phyloP scores from a whole-genome alignment of 2,113 vertebrate genomes.

The Sebastes fasciatus region DNA sequence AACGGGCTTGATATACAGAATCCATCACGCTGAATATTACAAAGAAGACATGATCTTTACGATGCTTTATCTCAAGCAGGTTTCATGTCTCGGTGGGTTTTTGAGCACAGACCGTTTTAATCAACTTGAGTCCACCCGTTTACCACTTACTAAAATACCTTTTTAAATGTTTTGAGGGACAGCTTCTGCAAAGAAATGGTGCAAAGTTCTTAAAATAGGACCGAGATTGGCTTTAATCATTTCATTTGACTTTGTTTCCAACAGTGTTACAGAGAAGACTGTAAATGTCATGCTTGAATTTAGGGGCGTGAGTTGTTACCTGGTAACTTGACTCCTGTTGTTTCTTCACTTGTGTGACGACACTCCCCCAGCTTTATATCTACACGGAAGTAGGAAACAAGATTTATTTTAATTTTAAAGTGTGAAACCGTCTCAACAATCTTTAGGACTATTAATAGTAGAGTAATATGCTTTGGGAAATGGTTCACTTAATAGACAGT shows the following conservation, averaged over 20 bases:
- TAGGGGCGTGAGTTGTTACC: background rate
- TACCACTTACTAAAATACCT: background rate
- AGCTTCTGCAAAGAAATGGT: background rate
- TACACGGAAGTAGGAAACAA: background rate
- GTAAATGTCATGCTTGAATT: background rate
- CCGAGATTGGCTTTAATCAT: background rate
- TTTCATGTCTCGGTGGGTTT: background rate
- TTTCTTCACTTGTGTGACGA: background rate
- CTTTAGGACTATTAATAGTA: background rate
- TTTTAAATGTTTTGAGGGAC: no score
- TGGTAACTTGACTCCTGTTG: background rate
- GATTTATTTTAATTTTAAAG: background rate
- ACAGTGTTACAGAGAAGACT: background rate
- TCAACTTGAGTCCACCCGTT: background rate
- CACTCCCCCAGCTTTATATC: background rate
- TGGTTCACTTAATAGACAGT: slow-evolving; percentile 8
- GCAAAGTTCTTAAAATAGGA: background rate
- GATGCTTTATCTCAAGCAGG: background rate
- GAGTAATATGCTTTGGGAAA: slow-evolving; percentile 45
- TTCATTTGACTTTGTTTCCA: background rate
- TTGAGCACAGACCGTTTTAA: no score
- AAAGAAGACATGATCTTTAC: background rate
- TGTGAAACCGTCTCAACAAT: background rate
- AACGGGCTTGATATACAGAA: background rate
- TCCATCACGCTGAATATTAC: background rate